Evolutionary conservation across 2,113 vertebrate genomes (phyloP), one percentile per base, ranked within the genome.

Genomic region (Xenotilapia longispinis): DNA sequence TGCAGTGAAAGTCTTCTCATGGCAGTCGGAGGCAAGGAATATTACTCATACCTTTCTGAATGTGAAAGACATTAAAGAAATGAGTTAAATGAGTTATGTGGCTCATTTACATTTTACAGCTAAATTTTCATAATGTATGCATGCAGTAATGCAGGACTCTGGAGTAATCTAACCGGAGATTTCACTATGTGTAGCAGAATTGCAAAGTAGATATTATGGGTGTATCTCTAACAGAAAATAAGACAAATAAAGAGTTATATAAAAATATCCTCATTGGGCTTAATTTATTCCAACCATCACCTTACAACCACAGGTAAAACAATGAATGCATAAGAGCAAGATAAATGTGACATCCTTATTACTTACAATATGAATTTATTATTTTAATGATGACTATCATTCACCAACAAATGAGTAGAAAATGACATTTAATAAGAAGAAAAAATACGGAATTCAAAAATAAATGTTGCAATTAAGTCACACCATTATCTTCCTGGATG

Each of bases 41-140:
- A 51, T 51, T 78, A 78, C 26, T 78, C 73, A 51, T 51, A 4
- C 45, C 2, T 78, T 78, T 28, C 7, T 51, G 26, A 3, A 51
- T 78, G 45, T 33, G 26, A 51, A 78, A 31, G 17, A 78, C 73
- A 78, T 78, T 78, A 73, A 73, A 73, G 40, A 28, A 73, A 47
- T 28, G 9, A 26, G 40, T 73, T 47, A 78, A 88, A 88, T 51
- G 23, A 80, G 33, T 40, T 78, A 17, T 81, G 33, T 23, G 54
- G 83, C 57, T 89, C 49, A 91, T 91, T 92, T 83, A 40, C 84
- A 91, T 93, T 42, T 91, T 75, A 86, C 81, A 79, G 73, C n/a
- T 14, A 7, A 3, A 4, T 38, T 55, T 73, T 84, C 15, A 63
- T 81, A 87, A 89, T 81, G 42, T 84, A 81, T 84, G 68, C 70